Base-by-base conservation (phyloP, 53 echinoderm and acorn worm genomes). In the Echinarachnius parma region DNA sequence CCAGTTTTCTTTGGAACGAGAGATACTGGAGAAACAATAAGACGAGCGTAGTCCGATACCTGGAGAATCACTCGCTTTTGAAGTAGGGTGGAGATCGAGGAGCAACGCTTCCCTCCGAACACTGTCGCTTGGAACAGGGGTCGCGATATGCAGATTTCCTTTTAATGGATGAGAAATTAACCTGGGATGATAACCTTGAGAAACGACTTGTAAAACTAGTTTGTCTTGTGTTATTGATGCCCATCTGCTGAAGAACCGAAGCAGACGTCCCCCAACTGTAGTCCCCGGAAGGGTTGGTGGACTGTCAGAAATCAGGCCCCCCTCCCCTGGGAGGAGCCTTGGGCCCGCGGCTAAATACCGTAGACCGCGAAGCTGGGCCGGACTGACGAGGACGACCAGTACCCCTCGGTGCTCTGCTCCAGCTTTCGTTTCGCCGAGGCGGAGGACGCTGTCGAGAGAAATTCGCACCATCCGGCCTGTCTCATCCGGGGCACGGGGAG, bases 251-350 rank as follows among this genome's bases (percentile, higher is more conserved):
- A 21, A 7, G 20, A 47, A 66, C 19, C 28, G 28, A 19, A 9
- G 7, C 16, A 66, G 33, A 31, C 67, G 48, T 7, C 67, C 67
- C 67, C 49, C 67, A 14, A 66, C 67, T 66, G 67, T 60, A 32
- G 35, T 0, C 21, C 60, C 60, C 35, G 60, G 35, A 9, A 21
- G 35, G 19, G 15, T 60, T 32, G 60, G 35, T 30, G 39, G 39
- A 9, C 7, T 7, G 7, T 9, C 7, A 9, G 7, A 39, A 13
- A 39, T 9, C 39, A 9, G 39, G 13, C 39, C 39, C 7, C 39
- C 7, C 7, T 13, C 39, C 39, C 13, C 7, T 7, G 39, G 39
- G 39, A 13, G 39, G 39, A 13, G 39, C 7, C 39, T 39, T 7
- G 39, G 7, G 39, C 7, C 13, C 13, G 39, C 39, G 7, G 7